Conservation (phyloP, 2,888 invertebrate genomes). For the Carterocephalus palaemon region DNA sequence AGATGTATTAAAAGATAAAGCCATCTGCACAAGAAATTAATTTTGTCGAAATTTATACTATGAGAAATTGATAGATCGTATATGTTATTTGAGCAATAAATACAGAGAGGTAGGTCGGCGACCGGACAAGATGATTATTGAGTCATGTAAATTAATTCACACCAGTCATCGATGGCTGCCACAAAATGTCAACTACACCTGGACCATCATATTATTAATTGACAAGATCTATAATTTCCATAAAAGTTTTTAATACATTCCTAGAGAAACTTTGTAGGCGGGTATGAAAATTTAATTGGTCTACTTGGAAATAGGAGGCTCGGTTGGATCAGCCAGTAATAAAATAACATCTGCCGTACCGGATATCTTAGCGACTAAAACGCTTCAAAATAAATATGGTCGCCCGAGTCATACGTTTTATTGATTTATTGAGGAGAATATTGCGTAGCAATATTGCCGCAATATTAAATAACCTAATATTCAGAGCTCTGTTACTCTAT, state of each 20-base stretch:
- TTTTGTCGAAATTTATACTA: too few relatives aligned
- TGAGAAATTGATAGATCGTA: too few relatives aligned
- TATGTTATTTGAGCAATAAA: too few relatives aligned
- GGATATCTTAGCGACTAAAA: slow-evolving; percentile 24
- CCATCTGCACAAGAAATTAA: too few relatives aligned
- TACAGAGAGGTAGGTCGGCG: too few relatives aligned
- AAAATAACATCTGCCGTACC: slow-evolving; percentile 26
- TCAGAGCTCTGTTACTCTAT: too few relatives aligned
- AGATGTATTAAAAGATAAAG: too few relatives aligned
- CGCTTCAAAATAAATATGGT: slow-evolving; percentile 23
- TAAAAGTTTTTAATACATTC: slow-evolving; percentile 23
- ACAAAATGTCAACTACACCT: slow-evolving; percentile 23
- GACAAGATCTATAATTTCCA: slow-evolving; percentile 22
- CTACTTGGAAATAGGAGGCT: slow-evolving; percentile 9
- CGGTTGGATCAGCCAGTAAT: slow-evolving; percentile 13
- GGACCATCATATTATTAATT: slow-evolving; percentile 22
- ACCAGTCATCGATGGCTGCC: slow-evolving; percentile 4
- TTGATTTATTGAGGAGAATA: slow-evolving; percentile 13
- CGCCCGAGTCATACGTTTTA: slow-evolving; percentile 4
- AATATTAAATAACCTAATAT: too few relatives aligned
- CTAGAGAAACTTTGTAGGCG: slow-evolving; percentile 19
- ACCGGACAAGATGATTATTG: not conserved
- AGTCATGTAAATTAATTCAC: slow-evolving; percentile 11
- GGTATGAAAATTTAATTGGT: slow-evolving; percentile 24
- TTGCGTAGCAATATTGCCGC: not conserved